These are phyloP conservation scores for Oncorhynchus masou DNA, from an alignment of 2,113 vertebrate genomes.

Conservation along the genomic window DNA sequence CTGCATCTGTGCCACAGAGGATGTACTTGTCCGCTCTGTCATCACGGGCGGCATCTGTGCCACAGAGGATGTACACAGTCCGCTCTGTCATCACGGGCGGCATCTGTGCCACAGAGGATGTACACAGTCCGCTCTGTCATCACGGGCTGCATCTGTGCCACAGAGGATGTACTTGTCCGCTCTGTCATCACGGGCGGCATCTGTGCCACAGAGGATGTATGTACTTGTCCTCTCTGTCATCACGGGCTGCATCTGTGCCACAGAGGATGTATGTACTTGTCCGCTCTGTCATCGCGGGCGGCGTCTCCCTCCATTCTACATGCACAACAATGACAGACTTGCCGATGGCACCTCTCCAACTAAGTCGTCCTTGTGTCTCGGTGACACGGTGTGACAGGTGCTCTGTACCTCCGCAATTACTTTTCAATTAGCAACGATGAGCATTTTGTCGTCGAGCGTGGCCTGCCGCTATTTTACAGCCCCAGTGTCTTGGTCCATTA, in stretches of 20 bases:
- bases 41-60: neutral
- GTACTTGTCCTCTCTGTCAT: too few relatives aligned
- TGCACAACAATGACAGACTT: neutral
- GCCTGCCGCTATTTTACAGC: conserved; percentile 58
- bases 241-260: neutral
- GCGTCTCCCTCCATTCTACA: neutral
- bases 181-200: too few relatives aligned
- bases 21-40: too few relatives aligned
- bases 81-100: neutral
- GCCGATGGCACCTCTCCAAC: neutral
- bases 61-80: too few relatives aligned
- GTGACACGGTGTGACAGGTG: conserved; percentile 41
- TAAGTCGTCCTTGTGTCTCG: neutral
- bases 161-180: too few relatives aligned
- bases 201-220: neutral
- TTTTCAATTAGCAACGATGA: conserved; percentile 38
- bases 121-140: too few relatives aligned
- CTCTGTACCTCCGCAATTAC: conserved; percentile 30
- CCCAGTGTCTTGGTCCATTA: conserved; percentile 62
- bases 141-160: neutral
- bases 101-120: neutral
- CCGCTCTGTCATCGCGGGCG: neutral
- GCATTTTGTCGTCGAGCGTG: conserved; percentile 46
- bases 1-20: neutral
- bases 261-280: too few relatives aligned